Evolutionary conservation across 1,140 invertebrate species (phyloP), one percentile per base, ranked within the genome.

Genomic region (Phocides pigmalion): DNA sequence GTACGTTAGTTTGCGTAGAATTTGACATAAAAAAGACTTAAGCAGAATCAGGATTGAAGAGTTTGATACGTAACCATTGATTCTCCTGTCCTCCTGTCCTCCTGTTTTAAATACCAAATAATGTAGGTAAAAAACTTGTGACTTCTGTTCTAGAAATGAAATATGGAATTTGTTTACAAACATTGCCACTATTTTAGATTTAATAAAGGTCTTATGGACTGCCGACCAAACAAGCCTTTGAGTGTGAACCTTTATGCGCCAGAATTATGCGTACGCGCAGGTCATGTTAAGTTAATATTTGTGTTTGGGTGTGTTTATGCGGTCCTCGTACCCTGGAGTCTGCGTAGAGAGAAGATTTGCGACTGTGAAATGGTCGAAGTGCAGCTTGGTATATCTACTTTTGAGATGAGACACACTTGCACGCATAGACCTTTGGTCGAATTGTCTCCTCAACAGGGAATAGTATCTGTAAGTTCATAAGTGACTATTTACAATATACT

Each of bases 281-380:
- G 75, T n/a, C 35, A 62, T 1, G 82, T 89, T 0, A 79, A 88
- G 42, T 58, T 91, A 6, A 79, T 84, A 39, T 81, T 92, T 5
- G 74, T 92, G 0, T 50, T 92, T 46, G 86, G 82, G 0, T 85
- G 86, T 39, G 65, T 88, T 1, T 84, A 87, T 61, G 25, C 53
- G 0, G 79, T 72, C 0, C 74, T 77, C 0, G 86, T 89, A 0
- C 47, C 80, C 1, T 92, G 87, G 79, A 86, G 67, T 53, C 37
- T 91, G 19, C 68, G 81, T 0, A 73, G 90, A 32, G 84, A 84
- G 54, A 90, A 92, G 64, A 85, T 92, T 66, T 92, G 90, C 62
- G 81, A 91, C 12, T 92, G 90, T 25, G 73, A 82, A 22, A 89
- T 91, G 84, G 66, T 87, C 0, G 79, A 90, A 47, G 82, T 90